Evolutionary conservation across 2,797 vertebrate genomes (phyloP).

Genomic region (Coreius guichenoti): DNA sequence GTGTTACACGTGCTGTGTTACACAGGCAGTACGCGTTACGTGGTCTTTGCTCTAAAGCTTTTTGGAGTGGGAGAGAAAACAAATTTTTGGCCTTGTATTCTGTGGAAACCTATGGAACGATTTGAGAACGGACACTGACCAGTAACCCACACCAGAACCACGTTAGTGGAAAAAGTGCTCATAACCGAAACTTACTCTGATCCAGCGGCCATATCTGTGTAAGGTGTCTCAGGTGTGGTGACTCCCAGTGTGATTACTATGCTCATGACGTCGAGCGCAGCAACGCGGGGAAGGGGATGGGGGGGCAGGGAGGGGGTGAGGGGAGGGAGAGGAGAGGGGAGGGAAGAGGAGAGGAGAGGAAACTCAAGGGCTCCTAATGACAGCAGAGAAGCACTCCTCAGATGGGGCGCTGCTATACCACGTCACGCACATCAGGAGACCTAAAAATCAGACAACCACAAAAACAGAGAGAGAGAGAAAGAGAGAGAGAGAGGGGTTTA

Average conservation of each 20-base stretch:
- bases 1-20: neutral
- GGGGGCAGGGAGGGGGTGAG: conserved; percentile 69
- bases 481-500: neutral
- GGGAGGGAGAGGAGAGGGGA: conserved; percentile 81
- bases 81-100: neutral
- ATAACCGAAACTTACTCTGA: conserved; percentile 89
- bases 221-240: conserved; percentile 99
- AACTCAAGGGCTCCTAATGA: conserved; percentile 92
- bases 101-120: neutral
- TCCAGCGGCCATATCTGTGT: conserved; percentile 99
- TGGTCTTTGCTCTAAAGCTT: neutral
- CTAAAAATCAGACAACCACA: conserved; percentile 18
- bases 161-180: neutral
- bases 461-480: neutral
- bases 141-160: neutral
- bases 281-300: conserved; percentile 84
- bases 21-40: neutral
- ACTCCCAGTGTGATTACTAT: conserved; percentile 99
- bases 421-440: conserved; percentile 83
- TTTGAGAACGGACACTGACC: neutral
- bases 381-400: conserved; percentile 90
- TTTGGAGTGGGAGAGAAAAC: neutral
- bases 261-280: conserved; percentile 99
- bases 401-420: conserved; percentile 91
- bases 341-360: conserved; percentile 64